These are phyloP conservation scores for Phoenoteleia sp. DNA, from an alignment of 2,888 invertebrate species.

Conservation along the genomic window DNA sequence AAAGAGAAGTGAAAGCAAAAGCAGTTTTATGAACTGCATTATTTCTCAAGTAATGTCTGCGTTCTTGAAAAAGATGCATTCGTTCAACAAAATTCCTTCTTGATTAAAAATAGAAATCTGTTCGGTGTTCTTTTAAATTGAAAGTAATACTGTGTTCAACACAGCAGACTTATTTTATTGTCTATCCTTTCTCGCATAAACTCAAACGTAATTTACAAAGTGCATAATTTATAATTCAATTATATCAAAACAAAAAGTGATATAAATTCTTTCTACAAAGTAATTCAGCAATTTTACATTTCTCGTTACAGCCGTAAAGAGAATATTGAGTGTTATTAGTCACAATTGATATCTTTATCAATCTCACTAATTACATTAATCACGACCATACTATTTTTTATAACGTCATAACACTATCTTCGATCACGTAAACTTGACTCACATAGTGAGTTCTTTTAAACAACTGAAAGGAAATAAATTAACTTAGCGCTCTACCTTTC, in stretches of 20 bases:
- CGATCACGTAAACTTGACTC: conserved; percentile 4
- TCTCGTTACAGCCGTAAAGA: background rate
- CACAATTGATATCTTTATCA: background rate
- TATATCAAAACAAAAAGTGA: too few species aligned
- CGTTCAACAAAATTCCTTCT: conserved; percentile 19
- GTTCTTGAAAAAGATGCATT: conserved; percentile 12
- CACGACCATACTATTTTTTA: background rate
- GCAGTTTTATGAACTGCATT: conserved; percentile 19
- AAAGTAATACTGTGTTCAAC: conserved; percentile 2
- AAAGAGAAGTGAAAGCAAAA: conserved; percentile 25
- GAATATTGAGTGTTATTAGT: conserved; percentile 29
- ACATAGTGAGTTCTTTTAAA: background rate
- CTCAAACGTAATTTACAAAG: background rate
- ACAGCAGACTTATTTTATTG: too few species aligned
- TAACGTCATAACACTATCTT: background rate
- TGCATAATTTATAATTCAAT: too few species aligned
- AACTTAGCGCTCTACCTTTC: background rate
- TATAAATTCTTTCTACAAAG: too few species aligned
- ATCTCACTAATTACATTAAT: conserved; percentile 12
- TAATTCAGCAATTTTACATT: background rate
- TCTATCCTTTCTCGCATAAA: too few species aligned
- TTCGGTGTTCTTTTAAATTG: conserved; percentile 4
- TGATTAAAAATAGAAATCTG: conserved; percentile 20
- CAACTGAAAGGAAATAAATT: background rate
- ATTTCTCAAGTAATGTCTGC: conserved; percentile 19